These are phyloP conservation scores for Ceratosolen solmsi DNA, from an alignment of 1,140 invertebrate species.

Conservation along the genomic window DNA sequence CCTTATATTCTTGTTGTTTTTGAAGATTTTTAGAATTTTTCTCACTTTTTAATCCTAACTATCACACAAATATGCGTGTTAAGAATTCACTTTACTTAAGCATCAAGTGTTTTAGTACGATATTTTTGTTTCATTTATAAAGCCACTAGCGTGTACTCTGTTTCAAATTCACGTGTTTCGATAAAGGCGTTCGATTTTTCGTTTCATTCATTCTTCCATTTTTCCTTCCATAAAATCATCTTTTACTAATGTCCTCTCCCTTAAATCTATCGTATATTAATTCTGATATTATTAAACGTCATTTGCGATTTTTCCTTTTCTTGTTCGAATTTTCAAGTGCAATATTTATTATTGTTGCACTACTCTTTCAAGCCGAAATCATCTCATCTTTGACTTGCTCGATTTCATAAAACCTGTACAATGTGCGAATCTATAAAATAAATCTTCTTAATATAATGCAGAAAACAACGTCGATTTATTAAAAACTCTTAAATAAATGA, in stretches of 20 bases:
- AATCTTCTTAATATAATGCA: not conserved
- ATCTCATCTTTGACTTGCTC: slow-evolving; percentile 26
- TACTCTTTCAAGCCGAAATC: not conserved
- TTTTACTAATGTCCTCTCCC: not conserved
- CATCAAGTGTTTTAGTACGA: slow-evolving; percentile 27
- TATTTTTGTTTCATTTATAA: slow-evolving; percentile 38
- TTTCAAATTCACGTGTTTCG: slow-evolving; percentile 21
- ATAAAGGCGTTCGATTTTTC: slow-evolving; percentile 34
- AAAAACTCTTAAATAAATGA: not conserved
- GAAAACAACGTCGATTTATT: slow-evolving; percentile 17
- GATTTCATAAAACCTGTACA: slow-evolving; percentile 28
- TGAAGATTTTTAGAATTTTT: not conserved
- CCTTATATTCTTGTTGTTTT: not conserved
- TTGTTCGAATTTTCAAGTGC: slow-evolving; percentile 18
- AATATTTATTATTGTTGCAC: slow-evolving; percentile 20
- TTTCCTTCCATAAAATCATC: not conserved
- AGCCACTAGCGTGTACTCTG: slow-evolving; percentile 14
- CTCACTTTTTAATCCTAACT: not conserved
- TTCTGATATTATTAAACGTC: slow-evolving; percentile 8
- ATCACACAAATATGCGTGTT: slow-evolving; percentile 25
- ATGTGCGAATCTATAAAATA: not conserved
- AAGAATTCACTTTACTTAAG: slow-evolving; percentile 21
- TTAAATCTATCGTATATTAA: slow-evolving; percentile 22
- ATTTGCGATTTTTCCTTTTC: not conserved
- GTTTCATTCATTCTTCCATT: slow-evolving; percentile 5